Evolutionary conservation across 2,797 vertebrate species (phyloP).

Genomic region (Phoxinus dragarum): DNA sequence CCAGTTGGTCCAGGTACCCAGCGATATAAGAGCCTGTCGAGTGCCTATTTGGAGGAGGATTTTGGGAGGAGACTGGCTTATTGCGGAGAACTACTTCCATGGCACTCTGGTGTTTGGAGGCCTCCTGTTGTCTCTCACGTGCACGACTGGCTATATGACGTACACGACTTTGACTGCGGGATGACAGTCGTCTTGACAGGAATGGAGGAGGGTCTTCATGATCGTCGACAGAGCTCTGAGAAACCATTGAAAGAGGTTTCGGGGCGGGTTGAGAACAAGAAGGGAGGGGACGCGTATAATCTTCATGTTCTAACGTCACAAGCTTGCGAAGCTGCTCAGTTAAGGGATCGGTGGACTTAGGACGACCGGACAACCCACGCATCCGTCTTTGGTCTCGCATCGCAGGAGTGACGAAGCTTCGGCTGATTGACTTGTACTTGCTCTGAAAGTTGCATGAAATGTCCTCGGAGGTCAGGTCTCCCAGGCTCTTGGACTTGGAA

Average conservation of each 20-base stretch:
- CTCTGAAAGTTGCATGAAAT: constrained; percentile 97
- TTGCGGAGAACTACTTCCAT: constrained; percentile 85
- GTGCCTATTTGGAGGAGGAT: constrained; percentile 83
- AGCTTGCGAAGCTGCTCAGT: constrained; percentile 91
- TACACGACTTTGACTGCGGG: constrained; percentile 95
- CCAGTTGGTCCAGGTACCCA: constrained; percentile 82
- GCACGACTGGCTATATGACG: constrained; percentile 95
- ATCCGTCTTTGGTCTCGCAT: constrained; percentile 77
- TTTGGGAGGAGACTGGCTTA: constrained; percentile 76
- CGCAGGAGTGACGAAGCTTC: constrained; percentile 87
- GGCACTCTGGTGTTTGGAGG: constrained; percentile 76
- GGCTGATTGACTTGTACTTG: constrained; percentile 95
- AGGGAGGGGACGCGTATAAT: constrained; percentile 61
- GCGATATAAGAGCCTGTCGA: constrained; percentile 96
- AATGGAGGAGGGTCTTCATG: constrained; percentile 79
- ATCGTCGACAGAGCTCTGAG: constrained; percentile 58
- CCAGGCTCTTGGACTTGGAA: constrained; percentile 94
- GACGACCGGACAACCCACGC: constrained; percentile 63
- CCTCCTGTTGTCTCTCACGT: constrained; percentile 92
- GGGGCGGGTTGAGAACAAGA: constrained; percentile 13
- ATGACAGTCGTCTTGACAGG: constrained; percentile 90
- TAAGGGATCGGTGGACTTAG: constrained; percentile 84
- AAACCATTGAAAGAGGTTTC: constrained; percentile 57
- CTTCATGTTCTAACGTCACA: constrained; percentile 88
- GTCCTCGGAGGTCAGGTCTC: constrained; percentile 97